Evolutionary conservation across 2,888 invertebrate genomes (phyloP), one percentile per base, ranked within the genome.

Genomic region (Morpho helenor): DNA sequence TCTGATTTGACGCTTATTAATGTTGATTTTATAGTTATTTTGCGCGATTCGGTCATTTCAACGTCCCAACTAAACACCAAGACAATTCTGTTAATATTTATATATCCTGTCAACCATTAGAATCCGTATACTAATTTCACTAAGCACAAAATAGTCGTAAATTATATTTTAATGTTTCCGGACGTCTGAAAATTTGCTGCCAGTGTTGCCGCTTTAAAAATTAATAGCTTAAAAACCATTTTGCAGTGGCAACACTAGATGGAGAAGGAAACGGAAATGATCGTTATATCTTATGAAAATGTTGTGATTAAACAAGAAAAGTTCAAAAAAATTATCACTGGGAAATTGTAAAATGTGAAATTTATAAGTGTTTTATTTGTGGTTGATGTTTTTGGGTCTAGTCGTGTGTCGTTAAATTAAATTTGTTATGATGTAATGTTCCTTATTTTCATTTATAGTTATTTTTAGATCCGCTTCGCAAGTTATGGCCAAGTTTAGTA

Each of bases 81-180:
- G 69, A 66, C 76, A 77, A 82, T 84, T 80, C 77, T 64, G 72
- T 73, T 79, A 76, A 84, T 84, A 87, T 88, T 87, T 85, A 89
- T 84, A 79, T 66, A 77, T 87, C 87, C 88, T 77, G 80, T 68
- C 64, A 55, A 61, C 79, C 76, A 83, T 88, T 81, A 82, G 73
- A 76, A 73, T 77, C 74, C 74, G 74, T 79, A 80, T 82, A 83
- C 79, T 83, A 79, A 89, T 87, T 85, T 86, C 74, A 80, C 81
- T 84, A 84, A 87, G 84, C 79, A 59, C 59, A 59, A 80, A 84
- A 82, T 80, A 77, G 72, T 79, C 76, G 74, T 90, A 89, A 87
- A 89, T 88, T 80, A 85, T 79, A 75, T 73, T 82, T 87, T 90
- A 87, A 87, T 89, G 85, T 87, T 87, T 87, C 89, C 89, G 84